phyloP scores from a whole-genome alignment of 1,140 invertebrate species.

The Camponotus vicinus region DNA sequence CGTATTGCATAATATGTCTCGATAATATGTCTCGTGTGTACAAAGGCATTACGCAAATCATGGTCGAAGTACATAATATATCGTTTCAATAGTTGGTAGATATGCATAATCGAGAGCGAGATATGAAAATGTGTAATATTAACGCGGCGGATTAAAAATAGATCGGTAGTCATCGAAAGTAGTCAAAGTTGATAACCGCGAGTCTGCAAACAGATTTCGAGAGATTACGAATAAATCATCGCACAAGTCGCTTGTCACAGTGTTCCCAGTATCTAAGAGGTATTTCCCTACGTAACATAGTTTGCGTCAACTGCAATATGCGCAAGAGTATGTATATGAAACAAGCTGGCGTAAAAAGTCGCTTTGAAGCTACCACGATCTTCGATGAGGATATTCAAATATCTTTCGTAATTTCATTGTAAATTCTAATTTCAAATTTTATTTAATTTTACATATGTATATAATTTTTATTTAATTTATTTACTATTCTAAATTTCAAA shows the following conservation, averaged over 20 bases:
- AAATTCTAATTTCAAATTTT: too few relatives aligned
- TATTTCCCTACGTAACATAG: slow-evolving; percentile 14
- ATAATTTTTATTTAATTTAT: too few relatives aligned
- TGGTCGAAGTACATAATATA: not conserved
- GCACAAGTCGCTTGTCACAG: not conserved
- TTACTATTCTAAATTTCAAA: too few relatives aligned
- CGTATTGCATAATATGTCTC: not conserved
- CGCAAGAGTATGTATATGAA: too few relatives aligned
- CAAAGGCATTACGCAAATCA: slow-evolving; percentile 17
- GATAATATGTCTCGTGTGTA: not conserved
- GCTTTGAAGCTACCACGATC: not conserved
- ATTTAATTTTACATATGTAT: too few relatives aligned
- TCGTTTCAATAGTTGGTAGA: not conserved
- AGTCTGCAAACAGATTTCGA: slow-evolving; percentile 35
- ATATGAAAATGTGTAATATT: slow-evolving; percentile 4
- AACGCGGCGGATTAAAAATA: slow-evolving; percentile 11
- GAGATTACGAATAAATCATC: slow-evolving; percentile 32
- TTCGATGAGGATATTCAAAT: not conserved
- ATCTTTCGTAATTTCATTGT: not conserved
- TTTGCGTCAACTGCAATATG: slow-evolving; percentile 27
- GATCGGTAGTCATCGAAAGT: slow-evolving; percentile 22
- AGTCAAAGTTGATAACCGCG: slow-evolving; percentile 30
- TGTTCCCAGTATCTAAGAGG: slow-evolving; percentile 23
- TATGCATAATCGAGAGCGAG: not conserved
- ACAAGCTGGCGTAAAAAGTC: not conserved